phyloP scores from a whole-genome alignment of 1,140 invertebrate genomes.

The Pseudomyrmex flavicornis region DNA sequence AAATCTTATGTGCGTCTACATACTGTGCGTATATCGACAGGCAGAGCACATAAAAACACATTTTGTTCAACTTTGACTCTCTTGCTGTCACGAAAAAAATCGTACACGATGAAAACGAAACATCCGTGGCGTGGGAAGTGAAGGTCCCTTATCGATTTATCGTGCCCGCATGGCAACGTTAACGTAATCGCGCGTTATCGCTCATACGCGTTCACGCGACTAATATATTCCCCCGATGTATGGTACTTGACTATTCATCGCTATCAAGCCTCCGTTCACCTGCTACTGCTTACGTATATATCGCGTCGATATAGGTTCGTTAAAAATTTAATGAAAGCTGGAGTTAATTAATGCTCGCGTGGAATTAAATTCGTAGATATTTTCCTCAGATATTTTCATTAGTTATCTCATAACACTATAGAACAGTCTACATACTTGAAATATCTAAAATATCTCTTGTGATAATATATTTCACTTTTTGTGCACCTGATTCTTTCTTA shows the following conservation, averaged over 20 bases:
- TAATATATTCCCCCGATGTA: constrained; percentile 74
- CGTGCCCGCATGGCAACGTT: constrained; percentile 71
- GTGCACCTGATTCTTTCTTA: background rate
- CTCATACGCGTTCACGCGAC: constrained; percentile 63
- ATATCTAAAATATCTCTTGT: background rate
- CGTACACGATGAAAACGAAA: constrained; percentile 41
- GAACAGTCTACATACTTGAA: background rate
- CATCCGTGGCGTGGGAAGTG: constrained; percentile 71
- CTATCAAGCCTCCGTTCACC: constrained; percentile 64
- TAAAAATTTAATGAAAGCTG: constrained; percentile 39
- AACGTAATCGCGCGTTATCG: constrained; percentile 72
- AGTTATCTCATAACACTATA: background rate
- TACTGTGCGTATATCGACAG: background rate
- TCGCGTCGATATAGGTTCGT: background rate
- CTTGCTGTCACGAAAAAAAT: constrained; percentile 49
- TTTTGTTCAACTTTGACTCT: background rate
- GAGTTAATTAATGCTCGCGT: constrained; percentile 33
- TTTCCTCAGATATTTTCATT: constrained; percentile 34
- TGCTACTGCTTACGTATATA: constrained; percentile 26
- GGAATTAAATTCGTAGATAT: constrained; percentile 21
- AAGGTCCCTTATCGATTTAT: constrained; percentile 75
- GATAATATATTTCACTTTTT: too few species aligned
- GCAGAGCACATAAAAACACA: background rate
- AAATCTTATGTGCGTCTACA: too few species aligned
- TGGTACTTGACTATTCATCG: constrained; percentile 63